Base-by-base conservation (phyloP, 2,888 invertebrate species). In the Pedicia rivosa region DNA sequence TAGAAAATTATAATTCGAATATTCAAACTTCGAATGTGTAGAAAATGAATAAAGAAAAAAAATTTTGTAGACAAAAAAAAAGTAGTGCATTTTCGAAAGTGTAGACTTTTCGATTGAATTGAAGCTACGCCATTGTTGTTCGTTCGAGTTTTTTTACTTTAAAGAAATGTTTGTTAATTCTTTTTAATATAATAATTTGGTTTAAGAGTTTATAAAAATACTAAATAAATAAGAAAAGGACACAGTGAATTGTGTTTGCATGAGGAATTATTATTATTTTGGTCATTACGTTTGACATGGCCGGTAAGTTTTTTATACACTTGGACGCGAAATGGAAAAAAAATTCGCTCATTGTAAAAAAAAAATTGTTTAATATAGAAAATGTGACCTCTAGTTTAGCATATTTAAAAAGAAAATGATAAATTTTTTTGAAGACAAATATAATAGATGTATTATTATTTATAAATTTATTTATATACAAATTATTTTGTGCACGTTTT, bases 221-320 rank as follows among this genome's bases (percentile, higher is more conserved):
- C 16, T 32, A 19, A 19, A 20, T 13, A 32, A 13, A 19, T 26
- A 25, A 13, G 34, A 14, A 24, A 25, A 24, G 14, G 34, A 24
- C 4, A 24, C 15, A 34, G 34, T 34, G 34, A 25, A 31, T 34
- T 37, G 20, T 35, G 40, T 40, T 26, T 36, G 34, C 38, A 40
- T 40, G 37, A 37, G 26, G 40, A 35, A 35, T 31, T 29, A 31
- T 34, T 28, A 20, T 26, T 36, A 36, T 38, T 20, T 34, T 20
- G 14, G 34, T 34, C 34, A 34, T 34, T 34, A 25, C 19, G 56
- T 70, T 70, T 76, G 77, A 74, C 74, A 78, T 78, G 78, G 78
- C 78, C 77, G 77, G 77, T 77, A 76, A 77, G 77, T 75, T 51
- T 38, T 66, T 17, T 20, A 20, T 6, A 20, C 20, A n/a, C n/a